Base-by-base conservation (phyloP, 2,888 invertebrate genomes). In the Tachina grossa region DNA sequence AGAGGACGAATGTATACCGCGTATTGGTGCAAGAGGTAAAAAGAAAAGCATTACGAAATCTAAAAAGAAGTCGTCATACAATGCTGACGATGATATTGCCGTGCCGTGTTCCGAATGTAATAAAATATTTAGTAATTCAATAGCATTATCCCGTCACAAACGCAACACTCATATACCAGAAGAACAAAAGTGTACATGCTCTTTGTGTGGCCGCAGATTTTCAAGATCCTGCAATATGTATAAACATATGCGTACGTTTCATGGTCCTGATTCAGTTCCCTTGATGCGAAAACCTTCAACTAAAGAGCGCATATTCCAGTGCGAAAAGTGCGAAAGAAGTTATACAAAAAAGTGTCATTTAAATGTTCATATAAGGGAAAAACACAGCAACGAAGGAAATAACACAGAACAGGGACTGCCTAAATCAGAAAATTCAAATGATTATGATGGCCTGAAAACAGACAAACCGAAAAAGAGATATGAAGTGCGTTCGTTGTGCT, bases 201-300 rank as follows among this genome's bases (percentile, higher is more conserved):
- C 94, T 8, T 90, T 94, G 14, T 95, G 95, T 87, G 92, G 94
- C 9, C 94, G 94, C 87, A 94, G 94, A 88, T 95, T 94, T 86
- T 93, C 94, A 80, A 93, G 95, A 65, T 94, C 94, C 86, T 94
- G 94, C 87, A 94, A 94, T 88, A 92, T 95, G 83, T 94, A 94
- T 65, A 93, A 94, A 0, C 95, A 95, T 87, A 93, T 94, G 85
- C 83, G 85, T 22, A 83, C 79, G 1, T 83, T 83, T 55, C 85
- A 85, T 72, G 83, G 82, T 41, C 79, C 85, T 1, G 85, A 85
- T 43, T 59, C 85, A 11, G 85, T 85, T 13, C 83, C 83, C 14
- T 31, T 83, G 19, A 72, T 76, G 49, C 75, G 69, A 13, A 79
- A 83, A 41, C 76, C 79, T 8, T 83, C 79, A 11, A 72, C 79